Conservation (phyloP, 2,113 vertebrate species). For the Notiomystis cincta region DNA sequence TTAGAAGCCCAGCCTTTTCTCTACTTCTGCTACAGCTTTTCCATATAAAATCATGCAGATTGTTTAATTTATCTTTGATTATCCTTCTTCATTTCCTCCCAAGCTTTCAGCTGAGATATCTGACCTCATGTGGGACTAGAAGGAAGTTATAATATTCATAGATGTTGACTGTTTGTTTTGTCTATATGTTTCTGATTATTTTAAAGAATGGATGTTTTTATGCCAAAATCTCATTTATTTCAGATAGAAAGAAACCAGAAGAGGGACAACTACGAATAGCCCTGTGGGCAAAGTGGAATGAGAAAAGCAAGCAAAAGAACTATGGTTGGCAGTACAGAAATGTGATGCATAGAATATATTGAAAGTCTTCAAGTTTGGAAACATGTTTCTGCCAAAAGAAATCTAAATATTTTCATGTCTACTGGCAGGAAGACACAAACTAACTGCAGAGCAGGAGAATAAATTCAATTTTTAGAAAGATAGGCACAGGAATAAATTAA, state of each 20-base stretch:
- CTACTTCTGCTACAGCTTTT: not conserved
- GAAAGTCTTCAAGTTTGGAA: not conserved
- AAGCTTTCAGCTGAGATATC: not conserved
- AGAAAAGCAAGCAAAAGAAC: not conserved
- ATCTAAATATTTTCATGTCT: not conserved
- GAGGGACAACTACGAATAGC: not conserved
- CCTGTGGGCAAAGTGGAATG: not conserved
- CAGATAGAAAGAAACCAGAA: not conserved
- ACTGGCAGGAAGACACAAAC: not conserved
- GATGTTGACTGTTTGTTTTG: not conserved
- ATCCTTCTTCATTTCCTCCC: not conserved
- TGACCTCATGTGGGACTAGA: not conserved
- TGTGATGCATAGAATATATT: rapidly evolving
- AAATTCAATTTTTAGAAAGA: not conserved
- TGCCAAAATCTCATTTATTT: not conserved
- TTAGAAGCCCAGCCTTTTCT: not conserved
- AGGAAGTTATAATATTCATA: not conserved
- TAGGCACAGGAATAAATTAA: not conserved
- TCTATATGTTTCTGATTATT: not conserved
- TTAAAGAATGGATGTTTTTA: not conserved
- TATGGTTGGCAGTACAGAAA: not conserved
- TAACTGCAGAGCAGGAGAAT: not conserved
- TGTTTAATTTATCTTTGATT: not conserved
- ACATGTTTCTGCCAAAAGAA: not conserved
- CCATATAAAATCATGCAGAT: not conserved